Conservation (phyloP, 2,888 invertebrate species). For the Catocala nupta region DNA sequence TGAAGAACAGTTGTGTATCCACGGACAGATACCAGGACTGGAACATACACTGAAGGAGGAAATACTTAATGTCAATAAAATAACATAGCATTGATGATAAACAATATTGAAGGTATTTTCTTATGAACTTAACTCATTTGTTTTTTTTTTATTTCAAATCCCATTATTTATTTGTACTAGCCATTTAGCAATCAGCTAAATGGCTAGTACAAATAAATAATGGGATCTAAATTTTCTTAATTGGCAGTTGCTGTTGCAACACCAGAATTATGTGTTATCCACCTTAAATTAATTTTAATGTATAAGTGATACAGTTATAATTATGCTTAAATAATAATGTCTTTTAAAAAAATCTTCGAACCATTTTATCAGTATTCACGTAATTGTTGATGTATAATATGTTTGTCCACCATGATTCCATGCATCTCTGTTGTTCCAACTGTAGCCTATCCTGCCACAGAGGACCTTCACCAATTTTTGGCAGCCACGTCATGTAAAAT, state of each 20-base stretch:
- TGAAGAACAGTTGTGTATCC: constrained; percentile 89
- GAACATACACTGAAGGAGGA: constrained; percentile 89
- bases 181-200: no score
- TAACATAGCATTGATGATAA: background rate
- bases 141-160: no score
- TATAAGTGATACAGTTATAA: no score
- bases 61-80: background rate
- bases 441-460: constrained; percentile 89
- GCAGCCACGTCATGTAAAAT: constrained; percentile 91
- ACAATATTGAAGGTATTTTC: no score
- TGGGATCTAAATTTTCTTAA: no score
- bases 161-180: no score
- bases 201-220: no score
- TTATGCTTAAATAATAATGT: background rate
- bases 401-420: constrained; percentile 91
- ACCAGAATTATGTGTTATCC: no score
- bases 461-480: constrained; percentile 91
- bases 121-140: no score
- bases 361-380: constrained; percentile 88
- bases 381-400: constrained; percentile 92
- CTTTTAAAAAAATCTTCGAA: constrained; percentile 58
- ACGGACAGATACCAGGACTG: constrained; percentile 91
- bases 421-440: constrained; percentile 88
- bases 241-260: no score
- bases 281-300: no score